Evolutionary conservation across 1,140 invertebrate species (phyloP).

Genomic region (Drosophila nikananu): DNA sequence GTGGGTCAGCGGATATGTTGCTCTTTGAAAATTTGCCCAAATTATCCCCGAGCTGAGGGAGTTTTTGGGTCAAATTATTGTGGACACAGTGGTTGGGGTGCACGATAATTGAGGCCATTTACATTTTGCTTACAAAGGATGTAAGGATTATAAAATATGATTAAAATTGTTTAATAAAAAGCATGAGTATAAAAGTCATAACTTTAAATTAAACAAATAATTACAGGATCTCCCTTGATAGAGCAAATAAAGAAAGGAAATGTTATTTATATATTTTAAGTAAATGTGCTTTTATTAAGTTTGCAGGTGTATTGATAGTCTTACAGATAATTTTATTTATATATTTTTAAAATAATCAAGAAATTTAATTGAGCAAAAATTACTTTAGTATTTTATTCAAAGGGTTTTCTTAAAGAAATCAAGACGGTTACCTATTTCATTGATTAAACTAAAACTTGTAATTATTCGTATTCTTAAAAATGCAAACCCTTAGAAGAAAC

Average conservation of each 20-base stretch:
- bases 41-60: conserved; percentile 53
- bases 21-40: conserved; percentile 67
- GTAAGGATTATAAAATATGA: conserved; percentile 14
- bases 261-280: neutral
- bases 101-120: conserved; percentile 25
- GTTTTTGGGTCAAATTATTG: conserved; percentile 50
- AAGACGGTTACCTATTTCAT: neutral
- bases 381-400: too few relatives aligned
- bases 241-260: neutral
- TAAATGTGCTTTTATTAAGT: neutral
- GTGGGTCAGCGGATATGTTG: conserved; percentile 72
- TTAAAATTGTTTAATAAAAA: neutral
- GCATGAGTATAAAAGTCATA: neutral
- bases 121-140: conserved; percentile 18
- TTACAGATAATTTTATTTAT: too few relatives aligned
- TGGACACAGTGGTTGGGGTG: conserved; percentile 22
- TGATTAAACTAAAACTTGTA: neutral
- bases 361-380: too few relatives aligned
- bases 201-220: neutral
- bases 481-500: neutral
- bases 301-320: neutral
- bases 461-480: neutral
- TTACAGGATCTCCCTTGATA: rapidly evolving
- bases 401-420: neutral
- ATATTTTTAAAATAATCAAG: too few relatives aligned